phyloP scores from a whole-genome alignment of 2,797 vertebrate genomes.

The Ptychadena robeensis region DNA sequence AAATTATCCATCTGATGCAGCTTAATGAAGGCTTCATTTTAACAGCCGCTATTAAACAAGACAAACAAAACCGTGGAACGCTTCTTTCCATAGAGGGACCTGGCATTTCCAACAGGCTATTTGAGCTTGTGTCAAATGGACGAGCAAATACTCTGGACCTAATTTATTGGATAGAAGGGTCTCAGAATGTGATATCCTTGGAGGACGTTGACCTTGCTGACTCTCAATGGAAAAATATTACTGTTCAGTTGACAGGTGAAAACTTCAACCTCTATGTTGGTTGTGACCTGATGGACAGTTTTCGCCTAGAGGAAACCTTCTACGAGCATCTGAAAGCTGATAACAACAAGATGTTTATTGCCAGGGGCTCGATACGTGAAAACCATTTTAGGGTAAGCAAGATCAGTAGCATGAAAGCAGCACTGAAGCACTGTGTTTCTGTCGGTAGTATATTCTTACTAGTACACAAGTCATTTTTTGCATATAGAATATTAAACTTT shows the following conservation, averaged over 20 bases:
- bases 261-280: slow-evolving; percentile 91
- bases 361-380: slow-evolving; percentile 86
- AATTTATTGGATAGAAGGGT: slow-evolving; percentile 88
- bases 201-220: slow-evolving; percentile 96
- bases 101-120: slow-evolving; percentile 82
- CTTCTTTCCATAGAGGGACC: slow-evolving; percentile 86
- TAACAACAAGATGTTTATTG: slow-evolving; percentile 88
- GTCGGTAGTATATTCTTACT: background rate
- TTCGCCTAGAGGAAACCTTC: slow-evolving; percentile 93
- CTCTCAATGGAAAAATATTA: slow-evolving; percentile 96
- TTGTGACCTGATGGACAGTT: slow-evolving; percentile 92
- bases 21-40: slow-evolving; percentile 93
- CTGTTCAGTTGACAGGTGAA: slow-evolving; percentile 89
- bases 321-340: slow-evolving; percentile 87
- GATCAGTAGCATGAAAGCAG: background rate
- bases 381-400: slow-evolving; percentile 93
- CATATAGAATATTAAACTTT: background rate
- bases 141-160: slow-evolving; percentile 93
- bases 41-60: slow-evolving; percentile 88
- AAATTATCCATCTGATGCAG: slow-evolving; percentile 82
- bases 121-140: slow-evolving; percentile 94
- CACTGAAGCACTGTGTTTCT: background rate
- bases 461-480: background rate
- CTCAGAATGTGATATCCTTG: slow-evolving; percentile 86
- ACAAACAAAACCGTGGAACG: slow-evolving; percentile 89